Evolutionary conservation across 2,113 vertebrate genomes (phyloP), one percentile per base, ranked within the genome.

Genomic region (Riparia riparia): DNA sequence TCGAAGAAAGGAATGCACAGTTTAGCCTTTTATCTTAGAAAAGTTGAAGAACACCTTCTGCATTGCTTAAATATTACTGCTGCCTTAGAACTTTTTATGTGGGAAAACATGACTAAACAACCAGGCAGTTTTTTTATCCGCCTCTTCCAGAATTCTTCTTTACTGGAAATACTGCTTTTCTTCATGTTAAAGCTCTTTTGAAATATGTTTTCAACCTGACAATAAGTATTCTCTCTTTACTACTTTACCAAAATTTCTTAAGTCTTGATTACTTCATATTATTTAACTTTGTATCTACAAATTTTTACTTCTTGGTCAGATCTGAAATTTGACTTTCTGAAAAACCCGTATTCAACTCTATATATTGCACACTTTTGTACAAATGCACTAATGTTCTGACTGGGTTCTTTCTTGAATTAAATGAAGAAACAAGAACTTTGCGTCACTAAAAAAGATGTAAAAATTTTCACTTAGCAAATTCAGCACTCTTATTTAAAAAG

Each of bases 81-180:
- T 81, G 18, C 49, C 56, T 65, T 41, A 54, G 19, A 57, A 47
- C 28, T 68, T 53, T 71, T 76, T 17, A 6, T 19, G 14, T 34
- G 26, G 26, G 14, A 45, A 34, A 72, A 65, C 25, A 74, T 2
- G 2, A 82, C n/a, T 58, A 16, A 61, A 80, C 15, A 54, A 58
- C 3, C n/a, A 47, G 4, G 19, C 17, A 18, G 4, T 26, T 76
- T 39, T 39, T 60, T 69, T 4, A 85, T 18, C 32, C 0, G 0
- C 6, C 17, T 70, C 50, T 60, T 70, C 21, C 6, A 34, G 4
- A 50, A 66, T 57, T 64, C 17, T 53, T 39, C 45, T 60, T 60
- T 49, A 63, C 15, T 42, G 50, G 28, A 81, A 87, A 58, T 15
- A 42, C 12, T 83, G 3, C 1, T 72, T 80, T 51, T 70, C 25